Conservation (phyloP, 2,888 invertebrate species). For the Rhagonycha lutea region DNA sequence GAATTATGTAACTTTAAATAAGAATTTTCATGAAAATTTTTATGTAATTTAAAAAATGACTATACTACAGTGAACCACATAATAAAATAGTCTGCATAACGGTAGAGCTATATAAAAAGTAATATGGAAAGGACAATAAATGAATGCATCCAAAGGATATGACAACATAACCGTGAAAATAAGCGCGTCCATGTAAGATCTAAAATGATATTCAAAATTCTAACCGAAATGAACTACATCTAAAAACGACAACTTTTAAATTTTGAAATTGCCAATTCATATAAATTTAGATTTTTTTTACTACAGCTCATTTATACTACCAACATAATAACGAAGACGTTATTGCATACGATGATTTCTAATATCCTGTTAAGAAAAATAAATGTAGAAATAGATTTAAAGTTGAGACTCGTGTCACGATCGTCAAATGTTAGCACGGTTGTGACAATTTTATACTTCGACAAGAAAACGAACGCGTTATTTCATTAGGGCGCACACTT, state of each 20-base stretch:
- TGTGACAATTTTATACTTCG: constrained; percentile 46
- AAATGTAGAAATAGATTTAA: constrained; percentile 22
- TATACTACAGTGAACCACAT: constrained; percentile 21
- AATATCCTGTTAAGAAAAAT: constrained; percentile 1
- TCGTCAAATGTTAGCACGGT: constrained; percentile 40
- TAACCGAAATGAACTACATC: constrained; percentile 37
- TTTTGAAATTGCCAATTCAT: background rate
- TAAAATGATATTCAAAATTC: constrained; percentile 49
- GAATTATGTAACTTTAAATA: constrained; percentile 3
- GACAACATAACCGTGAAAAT: constrained; percentile 53
- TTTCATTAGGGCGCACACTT: constrained; percentile 49
- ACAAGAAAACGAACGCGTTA: constrained; percentile 43
- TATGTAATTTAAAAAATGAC: constrained; percentile 27
- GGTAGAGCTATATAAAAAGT: constrained; percentile 46
- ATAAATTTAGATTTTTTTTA: background rate
- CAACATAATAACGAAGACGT: background rate
- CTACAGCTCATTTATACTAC: background rate
- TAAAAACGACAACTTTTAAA: constrained; percentile 38
- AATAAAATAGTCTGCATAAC: constrained; percentile 36
- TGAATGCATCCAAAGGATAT: constrained; percentile 52
- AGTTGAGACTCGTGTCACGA: constrained; percentile 42
- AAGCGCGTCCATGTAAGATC: constrained; percentile 43
- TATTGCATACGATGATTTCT: background rate
- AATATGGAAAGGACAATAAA: constrained; percentile 52
- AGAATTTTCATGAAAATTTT: constrained; percentile 27